phyloP scores from a whole-genome alignment of 2,797 vertebrate genomes.

The Acanthurus leucopareius region DNA sequence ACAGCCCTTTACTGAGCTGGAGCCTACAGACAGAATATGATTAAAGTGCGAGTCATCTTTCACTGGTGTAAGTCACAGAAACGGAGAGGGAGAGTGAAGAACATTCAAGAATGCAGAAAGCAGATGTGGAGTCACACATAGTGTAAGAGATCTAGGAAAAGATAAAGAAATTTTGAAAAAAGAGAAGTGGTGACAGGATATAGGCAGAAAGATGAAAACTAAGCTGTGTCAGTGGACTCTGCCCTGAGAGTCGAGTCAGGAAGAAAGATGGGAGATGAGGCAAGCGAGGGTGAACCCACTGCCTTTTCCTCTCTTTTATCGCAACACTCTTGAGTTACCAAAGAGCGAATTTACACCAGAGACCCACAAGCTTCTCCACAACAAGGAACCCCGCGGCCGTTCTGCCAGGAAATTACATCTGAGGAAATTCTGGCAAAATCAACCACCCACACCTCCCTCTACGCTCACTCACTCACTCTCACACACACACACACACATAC shows the following conservation, averaged over 20 bases:
- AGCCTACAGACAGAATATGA: constrained; percentile 49
- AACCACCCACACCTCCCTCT: constrained; percentile 23
- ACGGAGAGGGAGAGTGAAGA: neutral
- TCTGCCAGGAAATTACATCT: constrained; percentile 64
- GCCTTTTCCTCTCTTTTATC: constrained; percentile 51
- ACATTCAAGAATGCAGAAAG: constrained; percentile 32
- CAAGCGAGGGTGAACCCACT: constrained; percentile 63
- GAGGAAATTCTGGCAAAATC: constrained; percentile 52
- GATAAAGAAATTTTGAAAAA: neutral
- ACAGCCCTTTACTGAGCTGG: constrained; percentile 9
- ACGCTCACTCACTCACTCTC: neutral
- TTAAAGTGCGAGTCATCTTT: constrained; percentile 51
- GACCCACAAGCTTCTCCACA: constrained; percentile 44
- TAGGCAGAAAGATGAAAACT: constrained; percentile 28
- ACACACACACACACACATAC: constrained; percentile 3
- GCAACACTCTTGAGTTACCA: constrained; percentile 55
- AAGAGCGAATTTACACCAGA: constrained; percentile 56
- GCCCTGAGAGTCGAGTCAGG: constrained; percentile 40
- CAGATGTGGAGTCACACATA: constrained; percentile 9
- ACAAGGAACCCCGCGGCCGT: constrained; percentile 49
- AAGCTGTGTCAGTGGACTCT: constrained; percentile 27
- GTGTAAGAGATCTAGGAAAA: constrained; percentile 1
- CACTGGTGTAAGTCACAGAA: constrained; percentile 49
- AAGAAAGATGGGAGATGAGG: constrained; percentile 52
- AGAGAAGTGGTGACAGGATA: constrained; percentile 1